These are phyloP conservation scores for Penelope pileata DNA, from an alignment of 2,113 vertebrate genomes.

Conservation along the genomic window DNA sequence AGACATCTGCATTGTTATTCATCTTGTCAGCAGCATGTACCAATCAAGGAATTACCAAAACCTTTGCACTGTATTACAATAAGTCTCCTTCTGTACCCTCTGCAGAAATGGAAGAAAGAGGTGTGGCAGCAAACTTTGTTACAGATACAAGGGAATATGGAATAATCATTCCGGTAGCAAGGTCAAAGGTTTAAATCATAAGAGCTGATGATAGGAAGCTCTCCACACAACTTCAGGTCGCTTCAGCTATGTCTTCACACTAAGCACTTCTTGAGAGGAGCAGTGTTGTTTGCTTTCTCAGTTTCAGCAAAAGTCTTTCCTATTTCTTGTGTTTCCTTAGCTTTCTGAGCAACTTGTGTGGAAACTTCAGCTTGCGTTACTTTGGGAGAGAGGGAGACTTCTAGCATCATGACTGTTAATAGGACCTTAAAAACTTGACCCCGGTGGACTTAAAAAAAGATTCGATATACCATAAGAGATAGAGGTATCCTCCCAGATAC, in stretches of 20 bases:
- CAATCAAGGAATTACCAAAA: neutral
- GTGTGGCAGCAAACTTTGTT: neutral
- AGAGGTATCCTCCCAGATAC: neutral
- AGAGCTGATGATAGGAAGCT: neutral
- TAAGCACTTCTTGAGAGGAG: neutral
- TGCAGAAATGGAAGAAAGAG: neutral
- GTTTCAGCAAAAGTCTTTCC: accelerated
- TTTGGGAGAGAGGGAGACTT: neutral
- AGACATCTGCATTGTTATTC: neutral
- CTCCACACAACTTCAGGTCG: accelerated
- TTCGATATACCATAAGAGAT: neutral
- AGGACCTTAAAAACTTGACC: neutral
- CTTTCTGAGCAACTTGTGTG: neutral
- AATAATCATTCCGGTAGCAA: neutral
- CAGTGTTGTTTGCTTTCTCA: neutral
- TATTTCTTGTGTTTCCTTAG: neutral
- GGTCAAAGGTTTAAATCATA: neutral
- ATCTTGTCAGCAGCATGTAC: neutral
- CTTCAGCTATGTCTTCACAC: neutral
- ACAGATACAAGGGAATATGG: neutral
- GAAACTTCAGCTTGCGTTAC: neutral
- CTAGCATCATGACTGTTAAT: neutral
- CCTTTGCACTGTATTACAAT: neutral
- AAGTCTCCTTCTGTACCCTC: neutral
- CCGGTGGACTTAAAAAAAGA: neutral